phyloP scores from a whole-genome alignment of 2,113 vertebrate species.

The Trogon surrucura region DNA sequence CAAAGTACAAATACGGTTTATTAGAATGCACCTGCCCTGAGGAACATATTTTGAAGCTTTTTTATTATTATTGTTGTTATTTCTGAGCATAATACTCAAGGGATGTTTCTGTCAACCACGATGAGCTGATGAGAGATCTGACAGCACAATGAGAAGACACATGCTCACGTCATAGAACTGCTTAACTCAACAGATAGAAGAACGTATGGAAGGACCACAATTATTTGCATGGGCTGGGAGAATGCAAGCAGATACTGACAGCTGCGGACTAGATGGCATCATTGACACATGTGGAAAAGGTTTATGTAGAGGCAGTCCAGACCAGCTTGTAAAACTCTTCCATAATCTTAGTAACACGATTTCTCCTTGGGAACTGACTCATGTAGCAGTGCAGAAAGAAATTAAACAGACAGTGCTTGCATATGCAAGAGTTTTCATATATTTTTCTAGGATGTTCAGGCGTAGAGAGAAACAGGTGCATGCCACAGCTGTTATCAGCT shows the following conservation, averaged over 20 bases:
- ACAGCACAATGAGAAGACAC: neutral
- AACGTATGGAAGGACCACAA: neutral
- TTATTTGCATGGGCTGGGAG: neutral
- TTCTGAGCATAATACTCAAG: neutral
- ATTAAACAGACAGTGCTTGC: neutral
- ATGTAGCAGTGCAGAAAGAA: neutral
- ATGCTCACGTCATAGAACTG: neutral
- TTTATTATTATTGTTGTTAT: neutral
- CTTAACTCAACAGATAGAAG: neutral
- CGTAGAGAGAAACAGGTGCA: neutral
- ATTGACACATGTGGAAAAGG: neutral
- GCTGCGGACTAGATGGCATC: neutral
- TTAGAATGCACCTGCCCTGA: neutral
- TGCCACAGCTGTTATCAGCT: neutral
- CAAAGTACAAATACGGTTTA: neutral
- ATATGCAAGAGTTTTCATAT: neutral
- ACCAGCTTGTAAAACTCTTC: neutral
- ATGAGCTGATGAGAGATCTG: neutral
- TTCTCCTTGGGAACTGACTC: neutral
- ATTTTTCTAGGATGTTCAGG: neutral
- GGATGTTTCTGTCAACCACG: neutral
- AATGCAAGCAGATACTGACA: neutral
- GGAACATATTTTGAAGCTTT: neutral
- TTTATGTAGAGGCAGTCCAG: neutral
- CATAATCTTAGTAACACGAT: neutral